Base-by-base conservation (phyloP, 2,797 vertebrate genomes). In the Furcifer pardalis region DNA sequence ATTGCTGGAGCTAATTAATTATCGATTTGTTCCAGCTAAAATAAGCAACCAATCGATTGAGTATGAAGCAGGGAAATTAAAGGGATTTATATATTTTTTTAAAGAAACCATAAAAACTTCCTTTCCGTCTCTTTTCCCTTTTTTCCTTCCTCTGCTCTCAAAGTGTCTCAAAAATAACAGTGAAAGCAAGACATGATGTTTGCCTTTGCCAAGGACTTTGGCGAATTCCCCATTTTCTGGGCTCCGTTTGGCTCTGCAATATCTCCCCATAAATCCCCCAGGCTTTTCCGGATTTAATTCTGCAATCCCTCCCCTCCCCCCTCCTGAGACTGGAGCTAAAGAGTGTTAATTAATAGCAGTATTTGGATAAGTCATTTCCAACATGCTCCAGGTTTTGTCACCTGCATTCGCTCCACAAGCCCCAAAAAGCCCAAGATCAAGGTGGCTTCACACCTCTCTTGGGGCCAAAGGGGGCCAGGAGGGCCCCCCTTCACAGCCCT, bases 11-110 rank as follows among this genome's bases (percentile, higher is more conserved):
- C 86, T 87, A 84, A 87, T 87, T 87, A 87, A 71, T 77, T 81
- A 87, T 84, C 52, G 86, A 84, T 80, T 32, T 71, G 52, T 76
- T 76, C 77, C 32, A 0, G 52, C 86, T 71, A 80, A 80, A 87
- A 79, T 71, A 77, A 42, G 40, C 15, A 0, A 40, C 8, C 3
- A 17, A 71, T 87, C 82, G 15, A 87, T 87, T 35, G 60, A 21
- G 59, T 32, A 42, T 76, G 73, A 76, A 62, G 71, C 62, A 32
- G 21, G 86, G 77, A 87, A 80, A 87, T 80, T 27, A 80, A 63
- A 59, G 72, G 42, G 4, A 42, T 46, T 77, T 60, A 60, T 60
- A 40, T 30, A 3, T 13, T 32, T 65, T 32, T 15, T 65, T 27
- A 71, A 44, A 72, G n/a, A n/a, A n/a, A n/a, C n/a, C 52, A 15